A percentile compares a stretch with the other conserved stretches of the same genome.
Conservation (phyloP, 2,888 invertebrate species). For the Scaptomyza parva region DNA sequence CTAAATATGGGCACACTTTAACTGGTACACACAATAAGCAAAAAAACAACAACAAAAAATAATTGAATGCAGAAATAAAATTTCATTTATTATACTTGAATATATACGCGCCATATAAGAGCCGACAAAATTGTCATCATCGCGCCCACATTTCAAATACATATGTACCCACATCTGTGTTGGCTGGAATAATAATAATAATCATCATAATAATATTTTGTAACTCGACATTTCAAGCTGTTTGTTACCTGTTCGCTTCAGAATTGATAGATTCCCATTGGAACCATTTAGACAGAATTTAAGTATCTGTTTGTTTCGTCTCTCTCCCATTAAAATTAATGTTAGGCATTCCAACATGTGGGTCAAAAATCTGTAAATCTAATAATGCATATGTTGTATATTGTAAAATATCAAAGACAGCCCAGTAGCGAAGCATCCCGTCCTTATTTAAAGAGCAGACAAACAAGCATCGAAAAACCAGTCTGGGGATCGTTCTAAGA, state of each 20-base stretch:
- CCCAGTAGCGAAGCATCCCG: constrained; percentile 8
- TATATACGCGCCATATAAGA: constrained; percentile 61
- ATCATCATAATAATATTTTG: not conserved
- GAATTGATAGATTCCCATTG: constrained; percentile 2
- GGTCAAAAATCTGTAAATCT: constrained; percentile 71
- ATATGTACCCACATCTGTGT: not conserved
- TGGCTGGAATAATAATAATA: constrained; percentile 4
- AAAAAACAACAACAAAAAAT: constrained; percentile 22
- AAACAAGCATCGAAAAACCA: constrained; percentile 24
- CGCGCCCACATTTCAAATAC: constrained; percentile 56
- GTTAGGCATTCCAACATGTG: constrained; percentile 52
- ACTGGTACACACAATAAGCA: constrained; percentile 18
- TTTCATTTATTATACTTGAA: constrained; percentile 58
- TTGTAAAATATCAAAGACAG: constrained; percentile 9
- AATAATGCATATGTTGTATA: constrained; percentile 49
- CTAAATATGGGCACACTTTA: constrained; percentile 38
- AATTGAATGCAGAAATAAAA: constrained; percentile 66
- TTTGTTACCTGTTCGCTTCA: constrained; percentile 2
- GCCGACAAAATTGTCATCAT: constrained; percentile 38
- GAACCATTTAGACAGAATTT: constrained; percentile 16
- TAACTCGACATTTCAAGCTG: not conserved
- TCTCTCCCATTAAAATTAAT: constrained; percentile 47
- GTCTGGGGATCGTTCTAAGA: constrained; percentile 25
- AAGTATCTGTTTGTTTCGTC: constrained; percentile 37
- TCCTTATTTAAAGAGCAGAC: constrained; percentile 20